These are phyloP conservation scores for Aspidoscelis tigris DNA, from an alignment of 2,113 vertebrate genomes.

Conservation along the genomic window DNA sequence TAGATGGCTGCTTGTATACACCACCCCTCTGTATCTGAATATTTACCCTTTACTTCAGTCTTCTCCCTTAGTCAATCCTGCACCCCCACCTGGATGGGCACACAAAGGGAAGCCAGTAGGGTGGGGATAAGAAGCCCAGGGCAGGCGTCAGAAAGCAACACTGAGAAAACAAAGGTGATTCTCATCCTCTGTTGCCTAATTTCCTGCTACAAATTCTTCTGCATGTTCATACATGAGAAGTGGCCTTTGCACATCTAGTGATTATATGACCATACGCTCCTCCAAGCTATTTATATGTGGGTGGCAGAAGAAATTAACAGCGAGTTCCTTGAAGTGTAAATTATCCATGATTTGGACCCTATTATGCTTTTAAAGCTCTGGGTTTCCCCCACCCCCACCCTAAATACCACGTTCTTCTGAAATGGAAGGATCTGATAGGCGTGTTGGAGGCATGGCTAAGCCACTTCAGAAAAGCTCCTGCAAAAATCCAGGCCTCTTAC, in stretches of 20 bases:
- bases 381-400: not conserved
- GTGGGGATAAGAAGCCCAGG: not conserved
- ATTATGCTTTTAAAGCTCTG: not conserved
- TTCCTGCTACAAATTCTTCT: constrained; percentile 26
- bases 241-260: constrained; percentile 19
- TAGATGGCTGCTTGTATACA: not conserved
- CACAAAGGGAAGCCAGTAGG: not conserved
- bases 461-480: not conserved
- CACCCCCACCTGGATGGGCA: not conserved
- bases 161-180: constrained; percentile 4
- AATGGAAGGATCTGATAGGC: not conserved
- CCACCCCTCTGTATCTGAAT: not conserved
- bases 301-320: not conserved
- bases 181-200: constrained; percentile 17
- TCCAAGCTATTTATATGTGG: constrained; percentile 9
- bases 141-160: not conserved
- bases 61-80: not conserved
- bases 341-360: constrained; percentile 13
- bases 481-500: not conserved
- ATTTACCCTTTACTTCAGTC: not conserved
- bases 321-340: not conserved
- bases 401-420: not conserved
- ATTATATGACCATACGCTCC: constrained; percentile 20
- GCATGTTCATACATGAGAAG: constrained; percentile 14
- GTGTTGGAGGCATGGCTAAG: not conserved